These are phyloP conservation scores for Nephrotoma appendiculata DNA, from an alignment of 2,888 invertebrate genomes.

Conservation along the genomic window DNA sequence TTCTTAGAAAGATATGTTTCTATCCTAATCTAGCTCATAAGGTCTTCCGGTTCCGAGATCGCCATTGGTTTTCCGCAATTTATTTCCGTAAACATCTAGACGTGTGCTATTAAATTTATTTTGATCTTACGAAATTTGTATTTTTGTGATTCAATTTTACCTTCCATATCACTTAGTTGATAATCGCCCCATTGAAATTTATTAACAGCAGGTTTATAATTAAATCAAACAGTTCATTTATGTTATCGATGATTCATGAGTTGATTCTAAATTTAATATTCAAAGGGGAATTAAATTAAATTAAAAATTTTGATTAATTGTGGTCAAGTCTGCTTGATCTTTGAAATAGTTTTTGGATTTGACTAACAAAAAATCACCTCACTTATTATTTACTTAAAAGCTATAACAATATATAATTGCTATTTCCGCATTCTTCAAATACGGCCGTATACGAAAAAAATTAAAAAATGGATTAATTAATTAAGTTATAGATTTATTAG, in stretches of 20 bases:
- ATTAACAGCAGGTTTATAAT: not conserved
- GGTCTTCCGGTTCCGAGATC: no score
- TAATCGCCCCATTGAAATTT: not conserved
- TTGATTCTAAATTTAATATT: not conserved
- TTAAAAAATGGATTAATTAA: no score
- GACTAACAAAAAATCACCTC: not conserved
- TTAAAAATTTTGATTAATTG: not conserved
- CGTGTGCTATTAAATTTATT: no score
- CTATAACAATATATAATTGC: no score
- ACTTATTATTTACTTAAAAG: not conserved
- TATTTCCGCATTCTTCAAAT: no score
- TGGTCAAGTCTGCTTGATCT: not conserved
- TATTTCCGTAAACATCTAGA: no score
- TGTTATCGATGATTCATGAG: not conserved
- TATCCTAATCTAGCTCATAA: no score
- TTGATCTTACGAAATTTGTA: no score
- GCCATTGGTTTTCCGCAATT: no score
- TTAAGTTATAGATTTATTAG: no score
- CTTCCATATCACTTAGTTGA: not conserved
- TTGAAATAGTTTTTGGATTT: not conserved
- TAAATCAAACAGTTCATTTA: not conserved
- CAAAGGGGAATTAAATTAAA: not conserved
- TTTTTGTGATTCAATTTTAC: not conserved
- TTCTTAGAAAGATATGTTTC: no score
- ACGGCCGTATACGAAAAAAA: no score